phyloP scores from a whole-genome alignment of 2,797 vertebrate genomes.

The Synanceia verrucosa region DNA sequence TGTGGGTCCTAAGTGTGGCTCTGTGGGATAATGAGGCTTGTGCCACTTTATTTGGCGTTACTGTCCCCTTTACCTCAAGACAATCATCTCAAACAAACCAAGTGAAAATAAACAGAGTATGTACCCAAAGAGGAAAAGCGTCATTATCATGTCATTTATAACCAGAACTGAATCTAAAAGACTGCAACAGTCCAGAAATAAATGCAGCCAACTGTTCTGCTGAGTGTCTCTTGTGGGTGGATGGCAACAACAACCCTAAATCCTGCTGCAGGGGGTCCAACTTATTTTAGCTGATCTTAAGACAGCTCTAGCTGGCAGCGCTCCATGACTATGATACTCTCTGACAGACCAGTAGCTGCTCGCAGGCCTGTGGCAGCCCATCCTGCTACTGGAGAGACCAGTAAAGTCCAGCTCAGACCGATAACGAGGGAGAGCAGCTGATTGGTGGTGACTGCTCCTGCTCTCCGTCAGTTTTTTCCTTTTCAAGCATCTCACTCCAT shows the following conservation, averaged over 20 bases:
- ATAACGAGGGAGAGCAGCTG: conserved; percentile 28
- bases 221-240: conserved; percentile 28
- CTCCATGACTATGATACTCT: conserved; percentile 45
- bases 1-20: not conserved
- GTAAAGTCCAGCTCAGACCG: conserved; percentile 5
- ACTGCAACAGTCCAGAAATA: conserved; percentile 1
- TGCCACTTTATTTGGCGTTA: not conserved
- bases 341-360: conserved; percentile 54
- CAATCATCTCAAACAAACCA: not conserved
- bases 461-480: conserved; percentile 29
- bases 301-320: conserved; percentile 50
- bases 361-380: conserved; percentile 28
- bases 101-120: not conserved
- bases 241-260: conserved; percentile 34
- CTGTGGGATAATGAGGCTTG: not conserved
- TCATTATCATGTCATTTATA: not conserved
- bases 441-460: conserved; percentile 30
- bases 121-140: not conserved
- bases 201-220: conserved; percentile 5
- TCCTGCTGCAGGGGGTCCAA: conserved; percentile 40
- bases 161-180: conserved; percentile 1
- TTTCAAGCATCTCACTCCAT: conserved; percentile 3
- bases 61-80: not conserved
- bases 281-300: conserved; percentile 60
- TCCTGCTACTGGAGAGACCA: not conserved